These are phyloP conservation scores for Aricia artaxerxes DNA, from an alignment of 2,888 invertebrate genomes.

Conservation along the genomic window DNA sequence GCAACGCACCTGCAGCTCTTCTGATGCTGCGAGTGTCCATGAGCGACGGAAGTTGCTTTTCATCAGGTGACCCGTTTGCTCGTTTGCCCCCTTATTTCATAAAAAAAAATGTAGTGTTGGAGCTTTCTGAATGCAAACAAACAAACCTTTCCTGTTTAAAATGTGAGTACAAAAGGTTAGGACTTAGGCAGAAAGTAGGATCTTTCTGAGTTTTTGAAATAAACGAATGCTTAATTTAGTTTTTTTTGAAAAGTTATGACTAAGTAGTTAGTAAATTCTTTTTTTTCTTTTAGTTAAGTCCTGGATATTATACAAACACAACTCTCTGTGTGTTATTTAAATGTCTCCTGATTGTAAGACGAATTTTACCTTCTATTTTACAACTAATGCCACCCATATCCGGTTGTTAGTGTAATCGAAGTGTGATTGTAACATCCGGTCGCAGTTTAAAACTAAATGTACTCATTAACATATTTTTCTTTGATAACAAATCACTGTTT, in stretches of 20 bases:
- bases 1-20: too few relatives aligned
- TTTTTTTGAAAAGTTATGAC: background rate
- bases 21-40: too few relatives aligned
- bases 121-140: background rate
- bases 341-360: background rate
- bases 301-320: background rate
- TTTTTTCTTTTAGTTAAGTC: too few relatives aligned
- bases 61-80: too few relatives aligned
- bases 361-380: background rate
- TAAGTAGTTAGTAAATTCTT: background rate
- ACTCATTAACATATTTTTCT: conserved; percentile 14
- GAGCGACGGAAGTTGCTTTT: too few relatives aligned
- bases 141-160: background rate
- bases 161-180: background rate
- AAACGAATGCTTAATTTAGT: background rate
- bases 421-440: conserved; percentile 10
- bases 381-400: conserved; percentile 6
- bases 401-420: conserved; percentile 2
- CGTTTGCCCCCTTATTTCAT: too few relatives aligned
- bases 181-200: background rate
- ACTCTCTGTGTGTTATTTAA: background rate
- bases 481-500: conserved; percentile 1
- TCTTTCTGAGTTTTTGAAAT: background rate
- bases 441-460: conserved; percentile 1
- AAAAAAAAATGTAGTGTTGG: background rate